These are phyloP conservation scores for Siderastrea radians DNA, from an alignment of 92 coral and sea anemone genomes.

Conservation along the genomic window DNA sequence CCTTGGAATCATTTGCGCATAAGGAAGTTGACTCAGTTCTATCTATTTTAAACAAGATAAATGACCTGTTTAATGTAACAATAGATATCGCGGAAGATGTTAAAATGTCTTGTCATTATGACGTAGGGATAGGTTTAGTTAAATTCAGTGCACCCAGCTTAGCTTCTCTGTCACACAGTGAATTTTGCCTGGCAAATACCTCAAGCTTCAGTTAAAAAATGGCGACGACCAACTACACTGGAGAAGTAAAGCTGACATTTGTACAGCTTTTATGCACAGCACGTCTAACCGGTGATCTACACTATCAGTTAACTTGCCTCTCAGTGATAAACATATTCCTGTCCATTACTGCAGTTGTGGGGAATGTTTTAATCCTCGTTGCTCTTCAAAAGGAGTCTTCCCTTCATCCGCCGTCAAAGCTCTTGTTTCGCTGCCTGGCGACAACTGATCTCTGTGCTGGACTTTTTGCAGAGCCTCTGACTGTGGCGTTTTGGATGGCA, in stretches of 20 bases:
- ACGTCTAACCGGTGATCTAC: not conserved
- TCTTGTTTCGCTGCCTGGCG: not conserved
- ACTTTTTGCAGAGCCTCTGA: not conserved
- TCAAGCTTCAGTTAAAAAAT: not conserved
- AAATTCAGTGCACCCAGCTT: too few species aligned
- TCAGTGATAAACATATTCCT: not conserved
- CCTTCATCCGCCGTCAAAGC: slow-evolving; percentile 3
- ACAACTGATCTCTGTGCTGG: not conserved
- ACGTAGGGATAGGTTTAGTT: too few species aligned
- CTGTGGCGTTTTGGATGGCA: not conserved
- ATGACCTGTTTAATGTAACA: too few species aligned
- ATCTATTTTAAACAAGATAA: too few species aligned
- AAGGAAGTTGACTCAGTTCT: too few species aligned
- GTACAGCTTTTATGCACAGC: not conserved
- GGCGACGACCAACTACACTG: not conserved
- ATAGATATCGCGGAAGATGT: too few species aligned
- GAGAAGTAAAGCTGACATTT: not conserved
- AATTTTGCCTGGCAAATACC: too few species aligned
- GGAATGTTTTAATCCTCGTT: not conserved
- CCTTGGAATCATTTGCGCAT: too few species aligned
- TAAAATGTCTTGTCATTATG: too few species aligned
- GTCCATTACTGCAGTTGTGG: not conserved
- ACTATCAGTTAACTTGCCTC: not conserved
- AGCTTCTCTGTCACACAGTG: too few species aligned
- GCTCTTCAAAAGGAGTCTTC: not conserved